Evolutionary conservation across 2,113 vertebrate species (phyloP).

Genomic region (Dasyornis broadbenti): DNA sequence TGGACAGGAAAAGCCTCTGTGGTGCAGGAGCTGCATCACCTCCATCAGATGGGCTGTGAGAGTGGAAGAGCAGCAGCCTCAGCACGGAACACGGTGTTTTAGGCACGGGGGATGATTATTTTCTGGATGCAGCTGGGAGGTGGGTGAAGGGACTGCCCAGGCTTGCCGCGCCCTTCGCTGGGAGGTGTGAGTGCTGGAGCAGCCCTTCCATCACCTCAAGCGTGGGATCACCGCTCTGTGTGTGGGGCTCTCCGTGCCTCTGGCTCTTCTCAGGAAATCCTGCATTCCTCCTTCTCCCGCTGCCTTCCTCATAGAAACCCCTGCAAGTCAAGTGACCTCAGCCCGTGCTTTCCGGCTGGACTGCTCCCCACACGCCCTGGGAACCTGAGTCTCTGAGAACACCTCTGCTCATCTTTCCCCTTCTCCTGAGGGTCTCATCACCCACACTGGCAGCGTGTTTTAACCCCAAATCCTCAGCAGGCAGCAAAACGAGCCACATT

Average conservation of each 20-base stretch:
- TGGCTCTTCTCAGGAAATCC: neutral
- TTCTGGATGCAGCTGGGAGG: neutral
- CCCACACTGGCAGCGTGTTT: neutral
- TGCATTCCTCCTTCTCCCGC: neutral
- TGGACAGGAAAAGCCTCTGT: neutral
- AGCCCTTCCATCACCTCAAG: neutral
- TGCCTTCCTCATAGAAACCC: neutral
- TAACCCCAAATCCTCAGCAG: neutral
- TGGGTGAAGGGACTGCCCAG: neutral
- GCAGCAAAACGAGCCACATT: neutral
- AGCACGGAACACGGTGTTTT: neutral
- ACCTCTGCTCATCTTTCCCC: neutral
- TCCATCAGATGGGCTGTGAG: fast-evolving
- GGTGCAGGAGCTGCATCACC: neutral
- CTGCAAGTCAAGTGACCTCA: neutral
- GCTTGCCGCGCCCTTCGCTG: neutral
- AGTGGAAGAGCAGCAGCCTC: neutral
- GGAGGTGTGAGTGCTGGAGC: neutral
- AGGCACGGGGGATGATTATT: neutral
- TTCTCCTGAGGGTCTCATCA: neutral
- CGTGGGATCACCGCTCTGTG: neutral
- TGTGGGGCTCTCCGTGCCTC: neutral
- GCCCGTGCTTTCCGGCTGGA: neutral
- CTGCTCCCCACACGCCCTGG: neutral
- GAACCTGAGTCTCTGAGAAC: neutral